Evolutionary conservation across 2,888 invertebrate species (phyloP).

Genomic region (Lingula anatina): DNA sequence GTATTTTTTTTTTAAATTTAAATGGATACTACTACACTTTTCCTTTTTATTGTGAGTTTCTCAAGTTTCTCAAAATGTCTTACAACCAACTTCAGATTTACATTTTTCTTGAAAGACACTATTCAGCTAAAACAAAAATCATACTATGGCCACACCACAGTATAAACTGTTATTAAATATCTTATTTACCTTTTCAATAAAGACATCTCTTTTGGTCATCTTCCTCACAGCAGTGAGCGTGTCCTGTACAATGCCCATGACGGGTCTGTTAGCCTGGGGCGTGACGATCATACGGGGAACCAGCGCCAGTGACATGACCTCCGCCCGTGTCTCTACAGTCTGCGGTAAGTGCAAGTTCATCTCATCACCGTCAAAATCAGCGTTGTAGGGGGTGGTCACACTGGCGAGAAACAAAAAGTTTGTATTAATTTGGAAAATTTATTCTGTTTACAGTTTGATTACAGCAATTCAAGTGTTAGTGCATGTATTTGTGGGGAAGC

Average conservation of each 20-base stretch:
- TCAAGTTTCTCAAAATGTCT: no score
- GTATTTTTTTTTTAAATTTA: no score
- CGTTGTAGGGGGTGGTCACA: slow-evolving; percentile 99
- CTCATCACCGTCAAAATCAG: slow-evolving; percentile 99
- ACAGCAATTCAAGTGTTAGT: no score
- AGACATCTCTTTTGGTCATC: slow-evolving; percentile 99
- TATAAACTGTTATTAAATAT: no score
- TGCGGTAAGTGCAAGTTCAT: slow-evolving; percentile 99
- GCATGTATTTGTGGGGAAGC: no score
- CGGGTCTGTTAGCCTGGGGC: slow-evolving; percentile 96
- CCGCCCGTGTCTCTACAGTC: slow-evolving; percentile 96
- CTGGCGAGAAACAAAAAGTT: slow-evolving; percentile 50
- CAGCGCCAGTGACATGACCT: slow-evolving; percentile 94
- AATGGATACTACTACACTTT: no score
- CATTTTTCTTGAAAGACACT: neutral
- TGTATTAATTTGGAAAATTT: no score
- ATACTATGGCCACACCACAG: no score
- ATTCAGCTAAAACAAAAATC: neutral
- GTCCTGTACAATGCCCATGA: slow-evolving; percentile 99
- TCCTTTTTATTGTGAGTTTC: no score
- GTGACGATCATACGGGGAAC: slow-evolving; percentile 98
- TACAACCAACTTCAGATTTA: no score
- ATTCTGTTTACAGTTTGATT: no score
- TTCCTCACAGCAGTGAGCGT: slow-evolving; percentile 96
- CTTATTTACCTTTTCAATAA: slow-evolving; percentile 88